Base-by-base conservation (phyloP, 2,888 invertebrate species). In the Ectropis crepuscularia region DNA sequence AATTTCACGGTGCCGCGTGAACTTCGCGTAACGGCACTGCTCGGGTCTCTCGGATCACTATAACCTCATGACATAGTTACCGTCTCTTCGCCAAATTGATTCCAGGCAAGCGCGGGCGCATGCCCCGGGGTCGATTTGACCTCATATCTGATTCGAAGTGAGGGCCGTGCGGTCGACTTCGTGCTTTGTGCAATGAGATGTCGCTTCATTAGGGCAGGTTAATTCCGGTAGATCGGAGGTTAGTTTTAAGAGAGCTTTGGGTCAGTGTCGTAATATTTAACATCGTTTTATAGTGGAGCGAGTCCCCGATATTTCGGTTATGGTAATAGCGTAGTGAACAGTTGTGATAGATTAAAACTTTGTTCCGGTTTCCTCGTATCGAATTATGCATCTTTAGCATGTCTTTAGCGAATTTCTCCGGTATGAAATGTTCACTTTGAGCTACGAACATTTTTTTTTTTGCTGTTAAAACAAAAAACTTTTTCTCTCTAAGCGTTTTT, bases 11-110 rank as follows among this genome's bases (percentile, higher is more conserved):
- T 79, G 71, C 82, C 78, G 85, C 85, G 85, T 83, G 87, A 88
- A 87, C 86, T 73, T 75, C 80, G 80, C 72, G 75, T 89, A 89
- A 90, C 88, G 89, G 89, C 79, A 69, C 70, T 71, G 67, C 59
- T 68, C 73, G 72, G 72, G 70, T 70, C 72, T 80, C 83, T 84
- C 79, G 81, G 80, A 84, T 87, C 83, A 87, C 86, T 85, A 81
- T 88, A 90, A 89, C 90, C 90, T 84, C 86, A 74, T 90, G 85
- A 86, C 91, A 90, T 80, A 89, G 84, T 88, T 89, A 78, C 72
- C 74, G 78, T 81, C 81, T 81, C 82, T 82, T 80, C 79, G 76
- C 77, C 80, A 88, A 89, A 90, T 89, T 90, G 87, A 88, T 87
- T 89, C 86, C 77, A 74, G 79, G 77, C 74, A 74, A 77, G 75